These are phyloP conservation scores for Pseudopipra pipra DNA, from an alignment of 2,113 vertebrate genomes.

Conservation along the genomic window DNA sequence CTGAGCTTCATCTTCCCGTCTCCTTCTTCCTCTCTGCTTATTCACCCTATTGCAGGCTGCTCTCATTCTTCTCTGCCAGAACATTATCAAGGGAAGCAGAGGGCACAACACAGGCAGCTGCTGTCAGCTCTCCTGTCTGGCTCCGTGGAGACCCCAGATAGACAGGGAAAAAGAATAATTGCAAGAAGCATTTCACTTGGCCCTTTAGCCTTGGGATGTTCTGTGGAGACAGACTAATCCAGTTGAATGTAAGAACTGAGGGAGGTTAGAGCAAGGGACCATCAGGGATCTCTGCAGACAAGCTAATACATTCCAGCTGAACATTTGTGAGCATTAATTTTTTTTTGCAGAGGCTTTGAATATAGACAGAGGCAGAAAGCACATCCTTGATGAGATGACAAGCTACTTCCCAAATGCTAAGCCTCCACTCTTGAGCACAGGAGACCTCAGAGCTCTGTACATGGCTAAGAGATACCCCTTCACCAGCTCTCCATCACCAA, in stretches of 20 bases:
- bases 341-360: background rate
- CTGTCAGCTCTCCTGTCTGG: conserved; percentile 46
- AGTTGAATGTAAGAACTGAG: background rate
- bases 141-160: conserved; percentile 21
- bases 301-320: conserved; percentile 40
- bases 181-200: conserved; percentile 23
- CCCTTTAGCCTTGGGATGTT: conserved; percentile 47
- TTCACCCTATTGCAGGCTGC: background rate
- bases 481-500: background rate
- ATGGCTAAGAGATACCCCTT: background rate
- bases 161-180: conserved; percentile 54
- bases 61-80: conserved; percentile 58
- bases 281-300: conserved; percentile 11
- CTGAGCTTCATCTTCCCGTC: background rate
- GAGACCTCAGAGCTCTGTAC: background rate
- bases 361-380: background rate
- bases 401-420: background rate
- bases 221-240: conserved; percentile 52
- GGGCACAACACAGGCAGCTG: background rate
- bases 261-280: conserved; percentile 49
- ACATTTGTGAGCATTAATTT: background rate
- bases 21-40: background rate
- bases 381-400: background rate
- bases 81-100: background rate
- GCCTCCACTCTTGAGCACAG: background rate